phyloP scores from a whole-genome alignment of 2,888 invertebrate genomes.

The Limnephilus marmoratus region DNA sequence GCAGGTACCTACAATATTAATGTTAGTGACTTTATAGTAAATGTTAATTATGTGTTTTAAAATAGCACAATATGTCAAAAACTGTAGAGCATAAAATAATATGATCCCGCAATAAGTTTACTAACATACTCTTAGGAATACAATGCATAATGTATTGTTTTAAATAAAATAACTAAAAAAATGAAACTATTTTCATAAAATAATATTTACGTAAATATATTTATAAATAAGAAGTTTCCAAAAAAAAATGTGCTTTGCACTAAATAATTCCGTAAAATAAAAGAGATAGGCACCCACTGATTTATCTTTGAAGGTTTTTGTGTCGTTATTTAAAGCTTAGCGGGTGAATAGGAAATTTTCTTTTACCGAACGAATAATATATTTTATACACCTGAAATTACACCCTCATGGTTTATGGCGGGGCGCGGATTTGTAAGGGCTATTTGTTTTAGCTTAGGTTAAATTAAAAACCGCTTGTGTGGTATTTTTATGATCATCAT shows the following conservation, averaged over 20 bases:
- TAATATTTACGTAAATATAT: too few relatives aligned
- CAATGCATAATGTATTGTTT: too few relatives aligned
- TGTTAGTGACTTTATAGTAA: too few relatives aligned
- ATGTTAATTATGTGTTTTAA: too few relatives aligned
- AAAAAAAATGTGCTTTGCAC: background rate
- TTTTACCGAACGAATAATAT: background rate
- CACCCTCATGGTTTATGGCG: background rate
- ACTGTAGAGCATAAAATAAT: too few relatives aligned
- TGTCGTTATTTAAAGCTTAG: background rate
- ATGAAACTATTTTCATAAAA: too few relatives aligned
- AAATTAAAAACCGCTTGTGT: background rate
- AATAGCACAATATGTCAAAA: too few relatives aligned
- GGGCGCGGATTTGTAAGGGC: background rate
- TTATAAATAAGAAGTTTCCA: too few relatives aligned
- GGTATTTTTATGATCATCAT: background rate
- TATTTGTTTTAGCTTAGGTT: background rate
- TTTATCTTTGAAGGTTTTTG: background rate
- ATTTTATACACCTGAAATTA: background rate
- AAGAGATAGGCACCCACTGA: background rate
- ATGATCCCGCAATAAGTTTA: too few relatives aligned
- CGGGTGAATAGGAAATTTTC: background rate
- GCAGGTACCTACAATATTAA: too few relatives aligned
- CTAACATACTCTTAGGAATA: too few relatives aligned
- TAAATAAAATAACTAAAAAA: too few relatives aligned
- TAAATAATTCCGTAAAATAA: background rate